Evolutionary conservation across 1,140 invertebrate species (phyloP).

Genomic region (Brachionus rubens): DNA sequence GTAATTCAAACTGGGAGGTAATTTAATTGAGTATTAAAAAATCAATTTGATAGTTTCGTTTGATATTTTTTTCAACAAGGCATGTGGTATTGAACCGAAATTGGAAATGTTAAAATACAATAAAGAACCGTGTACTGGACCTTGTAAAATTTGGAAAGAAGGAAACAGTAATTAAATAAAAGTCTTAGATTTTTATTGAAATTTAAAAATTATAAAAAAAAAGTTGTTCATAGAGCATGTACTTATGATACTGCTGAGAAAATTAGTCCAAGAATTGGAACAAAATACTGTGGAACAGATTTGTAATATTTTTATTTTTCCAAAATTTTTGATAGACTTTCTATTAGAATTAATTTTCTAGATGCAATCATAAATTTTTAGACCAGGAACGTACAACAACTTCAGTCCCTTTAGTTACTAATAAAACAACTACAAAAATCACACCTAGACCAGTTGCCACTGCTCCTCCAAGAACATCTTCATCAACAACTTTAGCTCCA

Average conservation of each 20-base stretch:
- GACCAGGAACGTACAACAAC: too few species aligned
- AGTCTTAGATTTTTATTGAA: background rate
- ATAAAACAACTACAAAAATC: too few species aligned
- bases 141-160: background rate
- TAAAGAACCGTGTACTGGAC: background rate
- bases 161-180: background rate
- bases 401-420: too few species aligned
- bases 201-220: background rate
- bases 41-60: too few species aligned
- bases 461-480: background rate
- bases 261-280: background rate
- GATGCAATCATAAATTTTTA: too few species aligned
- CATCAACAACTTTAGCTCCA: background rate
- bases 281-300: background rate
- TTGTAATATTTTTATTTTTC: background rate
- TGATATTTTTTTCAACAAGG: background rate
- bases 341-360: background rate
- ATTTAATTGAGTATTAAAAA: too few species aligned
- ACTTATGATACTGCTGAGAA: background rate
- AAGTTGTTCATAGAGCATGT: background rate
- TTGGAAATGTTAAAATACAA: background rate
- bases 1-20: constrained; percentile 26
- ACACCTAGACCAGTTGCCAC: too few species aligned
- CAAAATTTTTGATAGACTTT: background rate
- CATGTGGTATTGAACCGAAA: background rate